phyloP scores from a whole-genome alignment of 2,113 vertebrate species.

The Thalassarche chlororhynchos region DNA sequence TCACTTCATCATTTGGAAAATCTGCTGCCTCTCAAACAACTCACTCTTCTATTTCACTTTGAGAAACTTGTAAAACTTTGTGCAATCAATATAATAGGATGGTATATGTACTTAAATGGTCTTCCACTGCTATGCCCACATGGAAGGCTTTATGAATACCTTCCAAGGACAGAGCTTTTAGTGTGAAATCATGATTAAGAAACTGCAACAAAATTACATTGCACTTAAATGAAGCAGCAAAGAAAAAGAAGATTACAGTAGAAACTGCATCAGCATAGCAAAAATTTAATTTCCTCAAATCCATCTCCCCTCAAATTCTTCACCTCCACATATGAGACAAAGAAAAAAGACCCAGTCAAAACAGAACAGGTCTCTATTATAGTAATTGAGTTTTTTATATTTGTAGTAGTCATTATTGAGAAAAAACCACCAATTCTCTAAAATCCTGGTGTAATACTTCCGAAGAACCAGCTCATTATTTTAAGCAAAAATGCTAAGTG shows the following conservation, averaged over 20 bases:
- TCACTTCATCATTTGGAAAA: conserved; percentile 74
- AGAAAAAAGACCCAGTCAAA: background rate
- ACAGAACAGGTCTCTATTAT: background rate
- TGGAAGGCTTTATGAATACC: background rate
- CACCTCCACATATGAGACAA: background rate
- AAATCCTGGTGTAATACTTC: background rate
- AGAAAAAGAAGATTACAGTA: background rate
- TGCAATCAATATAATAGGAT: background rate
- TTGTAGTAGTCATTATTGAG: background rate
- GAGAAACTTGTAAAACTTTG: conserved; percentile 62
- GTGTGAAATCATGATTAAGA: background rate
- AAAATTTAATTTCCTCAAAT: background rate
- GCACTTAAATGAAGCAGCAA: background rate
- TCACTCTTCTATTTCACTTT: conserved; percentile 69
- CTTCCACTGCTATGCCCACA: background rate
- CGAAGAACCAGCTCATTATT: background rate
- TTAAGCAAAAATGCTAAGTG: background rate
- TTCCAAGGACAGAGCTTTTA: background rate
- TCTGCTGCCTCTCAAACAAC: conserved; percentile 62
- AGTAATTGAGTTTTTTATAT: background rate
- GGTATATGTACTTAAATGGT: background rate
- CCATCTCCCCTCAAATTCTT: background rate
- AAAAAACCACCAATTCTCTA: background rate
- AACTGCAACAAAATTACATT: background rate
- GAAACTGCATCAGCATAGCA: background rate